phyloP scores from a whole-genome alignment of 2,797 vertebrate genomes.

The Toxotes lorentzi region DNA sequence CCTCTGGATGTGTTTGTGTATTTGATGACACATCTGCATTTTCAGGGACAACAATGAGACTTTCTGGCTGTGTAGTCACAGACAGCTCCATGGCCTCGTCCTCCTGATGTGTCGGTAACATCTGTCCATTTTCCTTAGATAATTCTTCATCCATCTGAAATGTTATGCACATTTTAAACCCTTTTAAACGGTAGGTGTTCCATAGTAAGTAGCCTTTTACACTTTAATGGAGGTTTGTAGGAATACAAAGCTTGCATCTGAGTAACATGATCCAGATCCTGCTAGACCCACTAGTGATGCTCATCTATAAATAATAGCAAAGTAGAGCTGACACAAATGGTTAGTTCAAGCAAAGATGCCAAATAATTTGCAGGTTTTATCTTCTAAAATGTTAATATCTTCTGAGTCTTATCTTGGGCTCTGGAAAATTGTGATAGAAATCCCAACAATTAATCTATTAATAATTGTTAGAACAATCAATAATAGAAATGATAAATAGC shows the following conservation, averaged over 20 bases:
- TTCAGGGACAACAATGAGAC: background rate
- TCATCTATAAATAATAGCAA: no score
- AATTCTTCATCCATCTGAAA: constrained; percentile 55
- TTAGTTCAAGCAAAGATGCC: no score
- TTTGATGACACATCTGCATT: background rate
- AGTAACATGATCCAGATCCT: no score
- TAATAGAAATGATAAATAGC: background rate
- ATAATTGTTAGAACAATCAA: background rate
- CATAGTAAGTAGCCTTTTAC: no score
- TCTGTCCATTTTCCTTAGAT: constrained; percentile 5
- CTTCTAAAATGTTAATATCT: background rate
- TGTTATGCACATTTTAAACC: background rate
- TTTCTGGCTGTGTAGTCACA: constrained; percentile 16
- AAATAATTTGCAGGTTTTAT: no score
- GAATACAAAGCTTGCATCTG: no score
- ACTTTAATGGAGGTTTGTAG: no score
- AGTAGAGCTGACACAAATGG: background rate
- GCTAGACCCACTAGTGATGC: no score
- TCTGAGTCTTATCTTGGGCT: background rate
- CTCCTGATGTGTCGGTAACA: rapidly evolving
- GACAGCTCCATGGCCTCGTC: constrained; percentile 59
- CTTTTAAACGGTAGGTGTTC: background rate
- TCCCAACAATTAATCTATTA: background rate
- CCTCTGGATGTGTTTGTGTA: background rate
- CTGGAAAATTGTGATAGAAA: background rate